Conservation (phyloP, 2,888 invertebrate species). For the Biston stratarius region DNA sequence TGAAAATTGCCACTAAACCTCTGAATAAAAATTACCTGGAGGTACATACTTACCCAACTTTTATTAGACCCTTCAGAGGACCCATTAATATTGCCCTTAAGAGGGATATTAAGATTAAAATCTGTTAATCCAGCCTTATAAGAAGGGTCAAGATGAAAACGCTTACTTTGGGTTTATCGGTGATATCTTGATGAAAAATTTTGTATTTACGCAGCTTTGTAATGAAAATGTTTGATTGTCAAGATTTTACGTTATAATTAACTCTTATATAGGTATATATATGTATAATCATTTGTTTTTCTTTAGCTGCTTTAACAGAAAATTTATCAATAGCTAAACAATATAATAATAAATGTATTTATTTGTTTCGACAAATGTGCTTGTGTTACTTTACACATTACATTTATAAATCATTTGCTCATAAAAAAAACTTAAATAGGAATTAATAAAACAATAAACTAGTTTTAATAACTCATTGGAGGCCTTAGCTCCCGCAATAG, state of each 20-base stretch:
- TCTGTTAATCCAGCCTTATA: constrained; percentile 53
- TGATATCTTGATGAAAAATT: constrained; percentile 45
- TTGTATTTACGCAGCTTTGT: background rate
- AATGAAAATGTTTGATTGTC: constrained; percentile 1
- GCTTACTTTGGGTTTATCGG: constrained; percentile 17
- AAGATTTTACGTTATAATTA: too few species aligned
- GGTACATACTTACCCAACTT: constrained; percentile 22
- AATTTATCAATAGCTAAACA: background rate
- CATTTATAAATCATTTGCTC: too few species aligned
- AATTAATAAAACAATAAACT: too few species aligned
- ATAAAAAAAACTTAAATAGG: too few species aligned
- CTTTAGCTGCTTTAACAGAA: background rate
- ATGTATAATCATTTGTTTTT: too few species aligned
- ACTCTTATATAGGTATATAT: too few species aligned
- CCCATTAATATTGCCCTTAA: constrained; percentile 37
- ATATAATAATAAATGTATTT: too few species aligned
- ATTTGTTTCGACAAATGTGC: too few species aligned
- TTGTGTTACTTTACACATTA: too few species aligned
- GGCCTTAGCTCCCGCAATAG: too few species aligned
- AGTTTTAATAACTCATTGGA: too few species aligned
- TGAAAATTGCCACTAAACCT: constrained; percentile 26
- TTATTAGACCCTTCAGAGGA: constrained; percentile 26
- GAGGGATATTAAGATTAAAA: constrained; percentile 58
- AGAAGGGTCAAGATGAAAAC: constrained; percentile 41
- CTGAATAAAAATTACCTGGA: constrained; percentile 29